phyloP scores from a whole-genome alignment of 2,888 invertebrate species.

The Branchellion lobata region DNA sequence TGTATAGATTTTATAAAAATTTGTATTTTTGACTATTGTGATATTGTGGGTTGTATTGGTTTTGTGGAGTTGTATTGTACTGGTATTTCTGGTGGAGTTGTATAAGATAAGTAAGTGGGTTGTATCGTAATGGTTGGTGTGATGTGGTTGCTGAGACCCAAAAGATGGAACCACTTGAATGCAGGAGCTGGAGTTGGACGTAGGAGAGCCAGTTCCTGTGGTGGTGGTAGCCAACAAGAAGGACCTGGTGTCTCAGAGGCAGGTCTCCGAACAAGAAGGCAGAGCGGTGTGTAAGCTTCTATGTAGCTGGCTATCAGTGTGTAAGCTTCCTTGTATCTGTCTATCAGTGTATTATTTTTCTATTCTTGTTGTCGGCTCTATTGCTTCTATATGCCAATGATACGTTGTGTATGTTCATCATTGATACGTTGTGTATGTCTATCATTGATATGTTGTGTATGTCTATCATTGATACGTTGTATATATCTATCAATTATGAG shows the following conservation, averaged over 20 bases:
- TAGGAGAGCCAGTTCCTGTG: slow-evolving; percentile 57
- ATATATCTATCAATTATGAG: background rate
- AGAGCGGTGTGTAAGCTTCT: slow-evolving; percentile 52
- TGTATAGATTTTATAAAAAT: too few species aligned
- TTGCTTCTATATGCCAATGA: background rate
- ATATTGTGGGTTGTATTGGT: too few species aligned
- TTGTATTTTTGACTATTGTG: too few species aligned
- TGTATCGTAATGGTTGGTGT: background rate
- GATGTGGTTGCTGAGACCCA: background rate
- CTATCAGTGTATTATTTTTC: too few species aligned
- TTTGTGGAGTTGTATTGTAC: too few species aligned
- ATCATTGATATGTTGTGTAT: background rate
- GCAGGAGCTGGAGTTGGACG: slow-evolving; percentile 53
- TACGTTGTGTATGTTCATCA: background rate
- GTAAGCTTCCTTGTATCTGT: background rate
- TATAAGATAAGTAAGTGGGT: too few species aligned
- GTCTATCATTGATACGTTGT: background rate
- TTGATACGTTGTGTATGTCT: background rate
- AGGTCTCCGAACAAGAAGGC: slow-evolving; percentile 54
- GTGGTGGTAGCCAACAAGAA: slow-evolving; percentile 58
- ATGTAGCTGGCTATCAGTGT: background rate
- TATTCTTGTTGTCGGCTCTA: too few species aligned
- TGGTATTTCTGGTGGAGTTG: too few species aligned
- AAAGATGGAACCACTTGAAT: background rate
- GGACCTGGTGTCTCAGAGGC: slow-evolving; percentile 54